A percentile compares a stretch with the other conserved stretches of the same genome.
These are phyloP conservation scores for Pempheris klunzingeri DNA, from an alignment of 2,797 vertebrate species.

Conservation along the genomic window DNA sequence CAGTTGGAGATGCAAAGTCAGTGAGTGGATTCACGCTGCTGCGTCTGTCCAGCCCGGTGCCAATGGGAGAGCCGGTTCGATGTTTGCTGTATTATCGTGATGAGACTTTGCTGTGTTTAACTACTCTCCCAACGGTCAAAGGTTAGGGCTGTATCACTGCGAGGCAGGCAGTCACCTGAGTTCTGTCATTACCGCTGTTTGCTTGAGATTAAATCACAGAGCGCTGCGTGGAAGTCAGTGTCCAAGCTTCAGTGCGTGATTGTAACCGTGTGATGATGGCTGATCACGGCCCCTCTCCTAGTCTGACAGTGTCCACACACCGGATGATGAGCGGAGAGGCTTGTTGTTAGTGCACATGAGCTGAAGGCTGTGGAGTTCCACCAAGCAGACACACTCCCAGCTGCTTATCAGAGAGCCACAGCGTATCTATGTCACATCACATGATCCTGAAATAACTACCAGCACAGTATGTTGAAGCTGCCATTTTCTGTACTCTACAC, in stretches of 20 bases:
- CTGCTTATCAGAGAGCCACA: neutral
- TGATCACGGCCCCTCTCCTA: neutral
- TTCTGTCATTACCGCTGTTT: slow-evolving; percentile 17
- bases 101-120: neutral
- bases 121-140: slow-evolving; percentile 49
- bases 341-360: neutral
- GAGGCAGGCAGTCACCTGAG: neutral
- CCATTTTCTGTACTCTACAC: neutral
- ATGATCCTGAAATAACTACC: neutral
- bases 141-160: slow-evolving; percentile 23
- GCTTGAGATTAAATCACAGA: slow-evolving; percentile 2
- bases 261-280: neutral
- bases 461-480: neutral
- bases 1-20: slow-evolving; percentile 13
- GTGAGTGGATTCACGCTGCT: too few relatives aligned
- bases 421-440: neutral
- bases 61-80: neutral
- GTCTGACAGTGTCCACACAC: slow-evolving; percentile 19
- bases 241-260: neutral
- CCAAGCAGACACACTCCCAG: neutral
- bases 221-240: neutral
- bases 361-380: neutral
- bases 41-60: neutral
- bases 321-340: slow-evolving; percentile 25
- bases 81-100: neutral